phyloP scores from a whole-genome alignment of 2,888 invertebrate species.

The Cyaniris semiargus region DNA sequence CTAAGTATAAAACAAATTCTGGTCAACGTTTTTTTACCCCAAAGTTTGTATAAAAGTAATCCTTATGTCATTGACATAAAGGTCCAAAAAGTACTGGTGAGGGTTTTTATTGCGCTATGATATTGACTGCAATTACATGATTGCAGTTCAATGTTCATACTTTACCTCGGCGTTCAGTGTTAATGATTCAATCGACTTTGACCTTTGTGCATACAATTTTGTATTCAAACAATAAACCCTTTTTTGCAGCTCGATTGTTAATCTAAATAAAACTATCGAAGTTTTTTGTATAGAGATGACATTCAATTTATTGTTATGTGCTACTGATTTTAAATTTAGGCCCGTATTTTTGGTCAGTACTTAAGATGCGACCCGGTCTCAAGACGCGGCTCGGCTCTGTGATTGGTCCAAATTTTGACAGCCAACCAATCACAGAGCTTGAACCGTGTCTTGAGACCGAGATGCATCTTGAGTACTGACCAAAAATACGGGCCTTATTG shows the following conservation, averaged over 20 bases:
- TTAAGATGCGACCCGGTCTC: too few species aligned
- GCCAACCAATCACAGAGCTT: too few species aligned
- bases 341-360: too few species aligned
- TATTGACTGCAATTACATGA: background rate
- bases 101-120: background rate
- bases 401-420: too few species aligned
- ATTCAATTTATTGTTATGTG: background rate
- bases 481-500: too few species aligned
- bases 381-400: too few species aligned
- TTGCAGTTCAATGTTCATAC: background rate
- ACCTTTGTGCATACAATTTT: conserved; percentile 17
- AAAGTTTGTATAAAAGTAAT: background rate
- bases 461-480: too few species aligned
- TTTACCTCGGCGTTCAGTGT: background rate
- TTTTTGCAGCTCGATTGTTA: background rate
- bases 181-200: background rate
- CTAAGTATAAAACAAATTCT: background rate
- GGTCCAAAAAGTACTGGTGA: background rate
- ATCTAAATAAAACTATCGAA: background rate
- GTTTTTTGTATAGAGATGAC: background rate
- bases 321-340: background rate
- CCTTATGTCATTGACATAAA: background rate
- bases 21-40: background rate
- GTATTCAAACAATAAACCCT: background rate
- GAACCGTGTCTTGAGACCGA: too few species aligned